phyloP scores from a whole-genome alignment of 2,888 invertebrate species.

The Pammene fasciana region DNA sequence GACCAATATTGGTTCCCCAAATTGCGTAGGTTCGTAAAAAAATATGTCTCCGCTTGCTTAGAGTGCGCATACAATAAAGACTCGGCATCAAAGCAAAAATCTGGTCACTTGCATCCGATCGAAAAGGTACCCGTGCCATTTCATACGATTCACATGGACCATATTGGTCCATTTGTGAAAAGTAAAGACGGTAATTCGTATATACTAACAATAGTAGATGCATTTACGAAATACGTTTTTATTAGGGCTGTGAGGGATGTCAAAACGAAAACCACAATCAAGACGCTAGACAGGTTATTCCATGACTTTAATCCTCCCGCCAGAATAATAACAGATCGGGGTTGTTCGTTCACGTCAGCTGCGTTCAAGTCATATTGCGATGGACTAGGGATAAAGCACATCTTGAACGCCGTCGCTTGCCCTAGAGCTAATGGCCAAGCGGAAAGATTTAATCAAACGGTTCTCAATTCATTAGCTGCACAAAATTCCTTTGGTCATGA shows the following conservation, averaged over 20 bases:
- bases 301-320: not conserved
- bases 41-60: too few species aligned
- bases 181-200: not conserved
- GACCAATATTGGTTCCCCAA: not conserved
- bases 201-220: not conserved
- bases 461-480: not conserved
- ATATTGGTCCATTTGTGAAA: not conserved
- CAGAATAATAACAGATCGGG: not conserved
- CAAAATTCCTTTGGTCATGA: not conserved
- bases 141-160: too few species aligned
- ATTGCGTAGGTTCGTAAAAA: too few species aligned
- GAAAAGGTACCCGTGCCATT: too few species aligned
- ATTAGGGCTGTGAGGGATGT: not conserved
- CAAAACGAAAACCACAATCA: not conserved
- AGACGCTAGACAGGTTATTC: not conserved
- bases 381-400: not conserved
- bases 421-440: too few species aligned
- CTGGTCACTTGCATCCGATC: too few species aligned
- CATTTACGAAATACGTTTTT: not conserved
- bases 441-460: not conserved
- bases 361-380: not conserved
- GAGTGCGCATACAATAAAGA: too few species aligned
- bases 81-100: not conserved
- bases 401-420: conserved; percentile 1
- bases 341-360: not conserved